Percentiles rank a stretch among this genome's conserved stretches.
Evolutionary conservation across 2,888 invertebrate species (phyloP).

Genomic region (Oscheius onirici): DNA sequence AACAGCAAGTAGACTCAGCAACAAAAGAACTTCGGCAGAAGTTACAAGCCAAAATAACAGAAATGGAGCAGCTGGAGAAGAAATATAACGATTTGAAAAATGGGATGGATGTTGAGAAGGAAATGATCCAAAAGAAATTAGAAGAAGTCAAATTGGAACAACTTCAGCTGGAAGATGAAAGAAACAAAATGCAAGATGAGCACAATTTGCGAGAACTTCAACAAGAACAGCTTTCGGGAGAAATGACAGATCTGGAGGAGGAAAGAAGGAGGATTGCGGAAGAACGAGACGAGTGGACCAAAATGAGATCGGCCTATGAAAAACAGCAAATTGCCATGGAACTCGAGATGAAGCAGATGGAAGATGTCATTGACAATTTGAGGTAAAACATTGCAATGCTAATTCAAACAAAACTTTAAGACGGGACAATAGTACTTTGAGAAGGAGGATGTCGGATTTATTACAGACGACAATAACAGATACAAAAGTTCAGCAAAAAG

Average conservation of each 20-base stretch:
- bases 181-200: constrained; percentile 13
- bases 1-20: constrained; percentile 25
- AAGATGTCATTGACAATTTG: constrained; percentile 23
- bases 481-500: not conserved
- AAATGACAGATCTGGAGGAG: constrained; percentile 12
- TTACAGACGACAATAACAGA: not conserved
- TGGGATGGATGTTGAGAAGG: not conserved
- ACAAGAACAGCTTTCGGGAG: constrained; percentile 18
- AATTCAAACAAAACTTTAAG: not conserved
- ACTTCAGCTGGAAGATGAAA: constrained; percentile 1
- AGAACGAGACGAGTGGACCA: constrained; percentile 21
- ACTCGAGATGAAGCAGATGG: constrained; percentile 10
- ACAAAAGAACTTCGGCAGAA: constrained; percentile 4
- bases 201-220: constrained; percentile 21
- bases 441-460: constrained; percentile 8
- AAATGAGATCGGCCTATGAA: constrained; percentile 14
- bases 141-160: constrained; percentile 18
- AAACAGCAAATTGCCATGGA: constrained; percentile 14
- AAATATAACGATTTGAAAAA: constrained; percentile 5
- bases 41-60: constrained; percentile 3
- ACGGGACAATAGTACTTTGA: constrained; percentile 5
- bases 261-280: constrained; percentile 7
- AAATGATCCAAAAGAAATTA: not conserved
- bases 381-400: not conserved
- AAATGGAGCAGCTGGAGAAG: not conserved